phyloP scores from a whole-genome alignment of 92 coral and sea anemone genomes.

The Ricordea florida region DNA sequence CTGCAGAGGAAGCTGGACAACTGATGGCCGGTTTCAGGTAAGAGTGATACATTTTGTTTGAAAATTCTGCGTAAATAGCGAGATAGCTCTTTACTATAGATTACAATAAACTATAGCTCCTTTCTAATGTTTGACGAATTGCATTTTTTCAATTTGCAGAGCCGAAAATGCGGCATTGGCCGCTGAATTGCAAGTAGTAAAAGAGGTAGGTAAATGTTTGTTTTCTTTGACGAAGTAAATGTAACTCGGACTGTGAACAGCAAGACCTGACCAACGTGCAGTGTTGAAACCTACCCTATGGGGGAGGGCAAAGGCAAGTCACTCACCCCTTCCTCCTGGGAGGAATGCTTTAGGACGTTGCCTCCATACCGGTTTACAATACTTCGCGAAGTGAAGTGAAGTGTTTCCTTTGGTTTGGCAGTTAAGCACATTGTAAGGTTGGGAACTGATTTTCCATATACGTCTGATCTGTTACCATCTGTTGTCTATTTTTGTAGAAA shows the following conservation, averaged over 20 bases:
- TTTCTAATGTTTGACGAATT: neutral
- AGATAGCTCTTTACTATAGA: no score
- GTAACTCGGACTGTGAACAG: no score
- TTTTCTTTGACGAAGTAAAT: neutral
- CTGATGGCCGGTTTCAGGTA: conserved; percentile 67
- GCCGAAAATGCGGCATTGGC: conserved; percentile 52
- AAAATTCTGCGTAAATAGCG: no score
- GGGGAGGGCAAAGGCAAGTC: no score
- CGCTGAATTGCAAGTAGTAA: conserved; percentile 30
- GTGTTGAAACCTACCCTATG: no score
- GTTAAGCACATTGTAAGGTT: no score
- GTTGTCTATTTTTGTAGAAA: conserved; percentile 33
- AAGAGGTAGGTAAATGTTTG: conserved; percentile 29
- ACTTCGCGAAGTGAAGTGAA: no score
- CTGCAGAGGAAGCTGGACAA: conserved; percentile 80
- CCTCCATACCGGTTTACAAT: neutral
- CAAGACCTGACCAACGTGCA: no score
- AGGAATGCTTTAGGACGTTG: neutral
- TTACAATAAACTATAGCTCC: no score
- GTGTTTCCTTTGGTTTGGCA: no score
- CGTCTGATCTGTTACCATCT: neutral
- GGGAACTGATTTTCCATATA: no score
- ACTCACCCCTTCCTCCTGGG: neutral
- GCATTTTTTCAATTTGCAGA: conserved; percentile 8
- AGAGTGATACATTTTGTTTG: neutral